Evolutionary conservation across 2,113 vertebrate genomes (phyloP), one percentile per base, ranked within the genome.

Genomic region (Oceanodroma tethys): DNA sequence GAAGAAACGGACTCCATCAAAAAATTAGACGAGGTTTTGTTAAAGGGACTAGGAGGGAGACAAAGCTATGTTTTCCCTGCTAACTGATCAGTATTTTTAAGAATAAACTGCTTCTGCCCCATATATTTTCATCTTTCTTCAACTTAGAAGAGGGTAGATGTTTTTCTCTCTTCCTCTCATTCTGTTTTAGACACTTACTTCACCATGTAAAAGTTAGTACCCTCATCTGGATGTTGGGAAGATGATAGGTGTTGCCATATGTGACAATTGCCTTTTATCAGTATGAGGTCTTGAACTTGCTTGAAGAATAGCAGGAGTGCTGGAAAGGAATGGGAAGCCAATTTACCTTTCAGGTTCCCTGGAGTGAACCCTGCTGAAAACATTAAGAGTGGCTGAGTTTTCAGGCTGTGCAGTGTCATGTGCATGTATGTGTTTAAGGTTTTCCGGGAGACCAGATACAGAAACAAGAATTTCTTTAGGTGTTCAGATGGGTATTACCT

Each of bases 181-280:
- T 90, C 42, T 74, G 16, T 68, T 92, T 86, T 55, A 92, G 63
- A 67, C 9, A 9, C 27, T n/a, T 56, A 45, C 34, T 93, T 92
- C 50, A 58, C 47, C 47, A 59, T 38, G n/a, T 43, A 59, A 92
- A 95, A 34, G 18, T 66, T 53, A 68, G 26, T 40, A 40, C 65
- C 19, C 30, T 94, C 27, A 84, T 80, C 76, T 52, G 42, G 50
- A 87, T 93, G 38, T 82, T 55, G 60, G 56, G 66, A 90, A 72
- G 72, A 75, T 92, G 89, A 90, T 74, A 95, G 53, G 80, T 94
- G 88, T 93, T 94, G 63, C 84, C n/a, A 18, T 90, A 93, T 53
- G 85, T 95, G 92, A 87, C 95, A 95, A 92, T 73, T 94, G 70
- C 60, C 80, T 87, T 96, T 92, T 89, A 87, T 56, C 65, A 67